Evolutionary conservation across 2,113 vertebrate genomes (phyloP).

Genomic region (Nematolebias whitei): DNA sequence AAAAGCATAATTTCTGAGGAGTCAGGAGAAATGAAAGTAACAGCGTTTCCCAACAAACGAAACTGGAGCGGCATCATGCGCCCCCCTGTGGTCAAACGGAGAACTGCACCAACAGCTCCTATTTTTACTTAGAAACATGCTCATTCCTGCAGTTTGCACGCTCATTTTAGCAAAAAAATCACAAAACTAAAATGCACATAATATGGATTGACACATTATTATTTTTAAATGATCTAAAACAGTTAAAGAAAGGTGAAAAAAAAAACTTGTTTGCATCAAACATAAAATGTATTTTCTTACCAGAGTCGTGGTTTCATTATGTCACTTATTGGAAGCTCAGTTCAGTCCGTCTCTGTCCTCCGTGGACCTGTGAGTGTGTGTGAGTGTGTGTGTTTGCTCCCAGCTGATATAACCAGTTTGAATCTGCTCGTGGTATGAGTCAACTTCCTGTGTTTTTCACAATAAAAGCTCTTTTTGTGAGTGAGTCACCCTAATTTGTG

Average conservation of each 20-base stretch:
- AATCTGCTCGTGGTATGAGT: neutral
- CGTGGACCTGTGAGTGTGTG: rapidly evolving
- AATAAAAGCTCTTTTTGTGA: too few species aligned
- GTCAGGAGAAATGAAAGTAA: constrained; percentile 1
- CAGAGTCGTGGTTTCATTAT: constrained; percentile 14
- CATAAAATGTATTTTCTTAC: constrained; percentile 8
- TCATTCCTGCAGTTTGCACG: neutral
- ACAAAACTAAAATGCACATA: neutral
- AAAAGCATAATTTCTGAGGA: neutral
- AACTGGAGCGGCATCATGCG: neutral
- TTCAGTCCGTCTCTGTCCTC: neutral
- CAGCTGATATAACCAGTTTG: neutral
- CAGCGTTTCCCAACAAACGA: constrained; percentile 7
- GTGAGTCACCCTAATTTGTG: too few species aligned
- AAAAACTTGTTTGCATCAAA: neutral
- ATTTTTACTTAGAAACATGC: neutral
- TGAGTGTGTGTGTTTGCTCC: neutral
- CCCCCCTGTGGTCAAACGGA: neutral
- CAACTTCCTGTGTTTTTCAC: constrained; percentile 1
- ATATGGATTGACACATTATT: rapidly evolving
- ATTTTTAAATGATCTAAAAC: neutral
- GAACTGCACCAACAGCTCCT: too few species aligned
- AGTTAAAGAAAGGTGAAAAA: neutral
- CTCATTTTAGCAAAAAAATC: neutral
- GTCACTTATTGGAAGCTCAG: neutral